Evolutionary conservation across 2,113 vertebrate genomes (phyloP).

Genomic region (Python bivittatus): DNA sequence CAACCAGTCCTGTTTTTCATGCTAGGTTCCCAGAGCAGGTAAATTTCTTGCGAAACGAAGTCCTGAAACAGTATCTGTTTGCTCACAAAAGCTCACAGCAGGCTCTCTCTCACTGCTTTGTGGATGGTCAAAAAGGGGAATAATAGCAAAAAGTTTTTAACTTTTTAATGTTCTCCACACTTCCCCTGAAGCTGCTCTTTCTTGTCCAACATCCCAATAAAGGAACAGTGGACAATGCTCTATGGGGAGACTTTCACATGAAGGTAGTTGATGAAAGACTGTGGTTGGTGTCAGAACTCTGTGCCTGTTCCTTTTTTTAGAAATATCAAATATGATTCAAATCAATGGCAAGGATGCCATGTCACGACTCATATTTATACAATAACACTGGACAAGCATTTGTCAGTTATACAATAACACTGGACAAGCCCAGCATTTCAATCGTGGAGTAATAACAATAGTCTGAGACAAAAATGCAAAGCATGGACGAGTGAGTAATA

Average conservation of each 20-base stretch:
- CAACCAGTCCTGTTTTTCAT: not conserved
- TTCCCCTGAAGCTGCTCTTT: slow-evolving; percentile 11
- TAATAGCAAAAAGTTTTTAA: slow-evolving; percentile 1
- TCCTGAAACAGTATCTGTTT: not conserved
- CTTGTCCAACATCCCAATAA: slow-evolving; percentile 2
- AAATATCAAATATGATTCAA: not conserved
- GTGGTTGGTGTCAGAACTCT: not conserved
- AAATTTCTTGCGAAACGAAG: not conserved
- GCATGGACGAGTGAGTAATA: too few species aligned
- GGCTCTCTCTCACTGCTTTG: not conserved
- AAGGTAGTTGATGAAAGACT: not conserved
- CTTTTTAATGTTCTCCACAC: not conserved
- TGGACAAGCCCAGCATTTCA: not conserved
- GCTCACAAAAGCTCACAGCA: not conserved
- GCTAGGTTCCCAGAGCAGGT: not conserved
- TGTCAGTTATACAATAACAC: not conserved
- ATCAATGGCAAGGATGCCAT: not conserved
- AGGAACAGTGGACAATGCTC: not conserved
- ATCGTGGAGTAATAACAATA: not conserved
- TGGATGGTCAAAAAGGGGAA: not conserved
- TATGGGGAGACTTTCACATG: not conserved
- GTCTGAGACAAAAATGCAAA: too few species aligned
- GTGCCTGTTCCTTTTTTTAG: not conserved
- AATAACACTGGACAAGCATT: not conserved
- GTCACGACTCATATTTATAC: not conserved